Evolutionary conservation across 2,113 vertebrate genomes (phyloP).

Genomic region (Spermophilus dauricus): DNA sequence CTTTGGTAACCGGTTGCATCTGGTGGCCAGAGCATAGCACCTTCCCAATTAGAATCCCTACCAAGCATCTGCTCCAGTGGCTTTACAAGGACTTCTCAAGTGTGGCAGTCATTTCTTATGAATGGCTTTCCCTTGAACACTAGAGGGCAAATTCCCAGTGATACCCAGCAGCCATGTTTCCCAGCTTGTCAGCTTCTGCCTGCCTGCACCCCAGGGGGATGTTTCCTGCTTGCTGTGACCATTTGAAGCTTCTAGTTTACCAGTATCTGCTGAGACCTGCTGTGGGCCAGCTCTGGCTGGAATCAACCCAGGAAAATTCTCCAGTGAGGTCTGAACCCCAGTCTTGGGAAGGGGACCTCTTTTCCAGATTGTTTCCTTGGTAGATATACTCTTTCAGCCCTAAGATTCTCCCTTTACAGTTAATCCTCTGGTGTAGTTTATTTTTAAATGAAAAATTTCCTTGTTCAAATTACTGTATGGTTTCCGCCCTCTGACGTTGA

Average conservation of each 20-base stretch:
- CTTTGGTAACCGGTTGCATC: background rate
- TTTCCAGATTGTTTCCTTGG: background rate
- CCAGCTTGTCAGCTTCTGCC: background rate
- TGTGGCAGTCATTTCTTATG: background rate
- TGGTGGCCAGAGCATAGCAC: background rate
- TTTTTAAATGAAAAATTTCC: background rate
- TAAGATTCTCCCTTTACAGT: background rate
- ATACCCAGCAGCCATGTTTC: background rate
- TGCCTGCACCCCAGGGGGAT: background rate
- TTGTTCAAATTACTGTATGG: background rate
- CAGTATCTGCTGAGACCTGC: background rate
- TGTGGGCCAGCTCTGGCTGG: background rate
- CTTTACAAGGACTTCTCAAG: background rate
- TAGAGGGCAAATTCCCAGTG: background rate
- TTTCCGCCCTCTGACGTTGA: background rate
- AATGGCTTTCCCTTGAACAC: background rate
- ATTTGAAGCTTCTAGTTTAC: background rate
- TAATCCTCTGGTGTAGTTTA: background rate
- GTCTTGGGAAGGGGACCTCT: background rate
- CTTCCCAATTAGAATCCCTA: background rate
- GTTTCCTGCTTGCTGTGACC: background rate
- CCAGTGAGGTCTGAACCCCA: background rate
- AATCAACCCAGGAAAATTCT: background rate
- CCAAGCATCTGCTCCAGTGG: background rate
- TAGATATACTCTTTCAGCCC: background rate